phyloP scores from a whole-genome alignment of 2,888 invertebrate species.

The Heliconius hortense region DNA sequence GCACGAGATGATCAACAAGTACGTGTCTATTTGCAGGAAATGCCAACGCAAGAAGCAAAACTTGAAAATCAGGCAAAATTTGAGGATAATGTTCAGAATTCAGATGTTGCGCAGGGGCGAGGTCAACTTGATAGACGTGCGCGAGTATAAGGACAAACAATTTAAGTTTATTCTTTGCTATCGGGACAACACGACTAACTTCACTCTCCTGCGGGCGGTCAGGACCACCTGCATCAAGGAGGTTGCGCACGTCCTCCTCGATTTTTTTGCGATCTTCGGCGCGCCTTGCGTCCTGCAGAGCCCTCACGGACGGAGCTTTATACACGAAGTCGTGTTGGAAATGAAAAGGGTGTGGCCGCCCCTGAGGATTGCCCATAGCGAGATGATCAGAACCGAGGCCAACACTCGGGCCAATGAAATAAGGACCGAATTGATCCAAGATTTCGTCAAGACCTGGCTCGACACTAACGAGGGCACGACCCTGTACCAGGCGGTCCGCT shows the following conservation, averaged over 20 bases:
- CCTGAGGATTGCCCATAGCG: neutral
- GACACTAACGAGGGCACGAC: neutral
- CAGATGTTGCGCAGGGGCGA: neutral
- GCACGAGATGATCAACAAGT: neutral
- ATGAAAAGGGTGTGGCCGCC: neutral
- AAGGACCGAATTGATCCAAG: neutral
- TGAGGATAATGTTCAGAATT: neutral
- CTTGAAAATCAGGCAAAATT: neutral
- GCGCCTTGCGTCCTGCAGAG: conserved; percentile 6
- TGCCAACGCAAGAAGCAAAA: neutral
- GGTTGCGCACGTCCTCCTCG: conserved; percentile 2
- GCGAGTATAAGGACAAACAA: neutral
- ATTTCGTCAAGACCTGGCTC: neutral
- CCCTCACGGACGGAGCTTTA: neutral
- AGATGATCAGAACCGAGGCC: conserved; percentile 1
- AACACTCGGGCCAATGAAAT: neutral
- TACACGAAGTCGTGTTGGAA: neutral
- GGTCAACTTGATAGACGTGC: neutral
- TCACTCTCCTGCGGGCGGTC: neutral
- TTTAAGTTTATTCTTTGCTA: neutral
- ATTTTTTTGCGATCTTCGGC: conserved; percentile 1
- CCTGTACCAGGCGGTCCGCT: conserved; percentile 4
- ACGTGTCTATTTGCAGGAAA: neutral
- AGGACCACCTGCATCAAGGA: neutral
- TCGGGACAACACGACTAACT: neutral